Conservation (phyloP, 1,140 invertebrate species). For the Varroa destructor region DNA sequence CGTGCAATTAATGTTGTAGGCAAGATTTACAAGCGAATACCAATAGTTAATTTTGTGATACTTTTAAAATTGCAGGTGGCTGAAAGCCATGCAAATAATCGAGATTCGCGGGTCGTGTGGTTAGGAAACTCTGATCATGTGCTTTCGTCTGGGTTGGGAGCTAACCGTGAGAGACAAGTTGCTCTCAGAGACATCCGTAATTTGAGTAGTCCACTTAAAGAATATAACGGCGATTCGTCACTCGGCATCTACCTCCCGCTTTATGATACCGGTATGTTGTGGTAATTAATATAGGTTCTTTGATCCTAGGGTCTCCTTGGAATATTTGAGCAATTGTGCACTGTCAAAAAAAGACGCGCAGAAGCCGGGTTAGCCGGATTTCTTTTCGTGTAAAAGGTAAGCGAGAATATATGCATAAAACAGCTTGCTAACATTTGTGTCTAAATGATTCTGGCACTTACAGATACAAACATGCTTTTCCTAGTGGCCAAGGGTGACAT, state of each 20-base stretch:
- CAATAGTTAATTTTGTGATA: background rate
- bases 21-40: background rate
- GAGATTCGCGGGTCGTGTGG: constrained; percentile 78
- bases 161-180: constrained; percentile 61
- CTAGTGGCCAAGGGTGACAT: constrained; percentile 74
- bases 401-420: too few species aligned
- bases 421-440: too few species aligned
- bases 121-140: constrained; percentile 64
- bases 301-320: constrained; percentile 6
- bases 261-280: constrained; percentile 37
- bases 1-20: background rate
- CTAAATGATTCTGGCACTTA: constrained; percentile 44
- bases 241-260: constrained; percentile 48
- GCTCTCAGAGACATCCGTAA: constrained; percentile 72
- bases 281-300: background rate
- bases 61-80: constrained; percentile 40
- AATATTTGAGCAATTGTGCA: background rate
- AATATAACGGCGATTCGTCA: constrained; percentile 62
- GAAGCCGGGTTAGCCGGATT: too few species aligned
- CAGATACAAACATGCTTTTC: constrained; percentile 85
- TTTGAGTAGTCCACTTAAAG: constrained; percentile 59
- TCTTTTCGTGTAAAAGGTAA: too few species aligned
- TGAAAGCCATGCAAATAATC: constrained; percentile 69
- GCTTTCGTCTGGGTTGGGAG: constrained; percentile 58
- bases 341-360: constrained; percentile 26